Conservation (phyloP, 2,797 vertebrate genomes). For the Sibirionetta formosa region DNA sequence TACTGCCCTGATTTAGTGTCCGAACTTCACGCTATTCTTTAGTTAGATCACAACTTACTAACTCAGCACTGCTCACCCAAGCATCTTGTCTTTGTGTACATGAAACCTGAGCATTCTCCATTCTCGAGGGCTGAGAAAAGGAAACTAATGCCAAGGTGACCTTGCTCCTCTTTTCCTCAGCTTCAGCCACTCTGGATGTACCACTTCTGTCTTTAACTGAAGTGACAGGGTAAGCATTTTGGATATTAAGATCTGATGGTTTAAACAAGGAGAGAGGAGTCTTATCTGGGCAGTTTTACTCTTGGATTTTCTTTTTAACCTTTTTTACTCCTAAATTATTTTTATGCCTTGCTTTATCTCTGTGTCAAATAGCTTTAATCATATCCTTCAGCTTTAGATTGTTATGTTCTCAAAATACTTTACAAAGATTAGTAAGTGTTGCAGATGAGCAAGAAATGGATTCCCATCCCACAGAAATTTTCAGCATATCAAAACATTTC, state of each 20-base stretch:
- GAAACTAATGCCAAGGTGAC: not conserved
- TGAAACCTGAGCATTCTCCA: not conserved
- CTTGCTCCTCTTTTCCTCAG: not conserved
- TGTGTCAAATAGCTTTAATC: conserved; percentile 38
- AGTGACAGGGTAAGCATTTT: not conserved
- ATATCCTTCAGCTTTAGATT: conserved; percentile 1
- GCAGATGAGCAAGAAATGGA: conserved; percentile 34
- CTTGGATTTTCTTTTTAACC: not conserved
- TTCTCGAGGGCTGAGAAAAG: not conserved
- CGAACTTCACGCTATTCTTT: not conserved
- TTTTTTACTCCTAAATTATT: conserved; percentile 27
- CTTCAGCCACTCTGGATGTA: not conserved
- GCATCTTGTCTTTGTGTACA: not conserved
- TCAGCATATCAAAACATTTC: conserved; percentile 50
- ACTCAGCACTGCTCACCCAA: not conserved
- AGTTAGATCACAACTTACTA: not conserved
- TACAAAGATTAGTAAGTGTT: conserved; percentile 18
- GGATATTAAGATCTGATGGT: not conserved
- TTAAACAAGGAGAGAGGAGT: not conserved
- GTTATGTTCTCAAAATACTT: conserved; percentile 40
- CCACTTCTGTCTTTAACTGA: not conserved
- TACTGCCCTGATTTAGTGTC: not conserved
- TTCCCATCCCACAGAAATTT: conserved; percentile 57
- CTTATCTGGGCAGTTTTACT: not conserved
- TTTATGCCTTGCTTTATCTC: conserved; percentile 16